Base-by-base conservation (phyloP, 2,797 vertebrate genomes). In the Mergus octosetaceus region DNA sequence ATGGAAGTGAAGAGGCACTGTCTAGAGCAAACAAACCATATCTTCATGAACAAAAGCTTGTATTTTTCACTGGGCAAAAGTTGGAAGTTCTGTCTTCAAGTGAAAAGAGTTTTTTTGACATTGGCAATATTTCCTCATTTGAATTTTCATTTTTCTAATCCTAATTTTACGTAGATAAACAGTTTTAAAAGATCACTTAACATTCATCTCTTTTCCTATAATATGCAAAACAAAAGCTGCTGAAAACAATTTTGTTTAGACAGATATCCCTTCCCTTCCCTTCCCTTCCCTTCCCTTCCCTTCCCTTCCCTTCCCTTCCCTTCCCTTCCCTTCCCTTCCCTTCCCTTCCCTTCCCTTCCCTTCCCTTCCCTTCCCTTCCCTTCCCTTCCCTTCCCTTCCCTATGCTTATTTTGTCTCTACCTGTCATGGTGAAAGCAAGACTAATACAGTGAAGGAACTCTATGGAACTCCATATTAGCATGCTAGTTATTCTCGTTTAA, bases 21-120 rank as follows among this genome's bases (percentile, higher is more conserved):
- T 27, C 39, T 45, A 38, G 88, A 86, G 17, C 7, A 82, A 85
- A 34, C 4, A 68, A 87, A 71, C 16, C 58, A 8, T 28, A 61
- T 34, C 6, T 68, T 34, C 36, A 39, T 45, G 54, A 72, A 43
- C 45, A 64, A 88, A 32, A 27, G 5, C 5, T 24, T 56, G 4
- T 6, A 4, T 9, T 77, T 70, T 64, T 36, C 8, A 14, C 16
- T 51, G 15, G 28, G 5, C 24, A 85, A 39, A 75, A 30, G 9
- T 4, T 32, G 30, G 10, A 20, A 72, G 83, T 64, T 19, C 7
- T 32, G 1, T 30, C 20, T 20, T 24, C 38, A 62, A 47, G 56
- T n/a, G 3, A 65, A 57, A 79, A 75, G 2, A n/a, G 2, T 1
- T 1, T 65, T 45, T 71, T n/a, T 13, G 1, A 71, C 41, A 7